Conservation (phyloP, 2,888 invertebrate genomes). For the Crocallis elinguaria region DNA sequence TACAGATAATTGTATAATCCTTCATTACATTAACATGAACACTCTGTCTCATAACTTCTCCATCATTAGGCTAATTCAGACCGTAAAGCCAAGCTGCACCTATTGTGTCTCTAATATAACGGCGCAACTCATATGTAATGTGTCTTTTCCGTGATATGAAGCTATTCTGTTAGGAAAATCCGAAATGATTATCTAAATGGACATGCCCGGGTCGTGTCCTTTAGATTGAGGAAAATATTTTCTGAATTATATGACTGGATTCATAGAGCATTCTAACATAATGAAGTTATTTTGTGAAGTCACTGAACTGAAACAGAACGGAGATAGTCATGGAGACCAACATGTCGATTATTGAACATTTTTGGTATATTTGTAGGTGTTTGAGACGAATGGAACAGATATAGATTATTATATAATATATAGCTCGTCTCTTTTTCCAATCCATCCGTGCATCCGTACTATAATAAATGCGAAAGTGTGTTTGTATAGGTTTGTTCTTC, state of each 20-base stretch:
- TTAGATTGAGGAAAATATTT: slow-evolving; percentile 10
- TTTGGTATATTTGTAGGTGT: too few relatives aligned
- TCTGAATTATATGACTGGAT: neutral
- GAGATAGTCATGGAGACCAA: neutral
- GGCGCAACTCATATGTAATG: slow-evolving; percentile 31
- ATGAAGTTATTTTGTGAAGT: slow-evolving; percentile 2
- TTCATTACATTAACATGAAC: neutral
- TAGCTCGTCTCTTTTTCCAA: too few relatives aligned
- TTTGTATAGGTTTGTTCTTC: too few relatives aligned
- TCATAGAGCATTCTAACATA: neutral
- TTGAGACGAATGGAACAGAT: too few relatives aligned
- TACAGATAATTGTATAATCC: neutral
- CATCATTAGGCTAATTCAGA: slow-evolving; percentile 15
- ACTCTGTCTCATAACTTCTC: slow-evolving; percentile 5
- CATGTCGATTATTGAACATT: neutral
- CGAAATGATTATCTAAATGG: slow-evolving; percentile 40
- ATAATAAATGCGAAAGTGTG: too few relatives aligned
- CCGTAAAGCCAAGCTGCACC: slow-evolving; percentile 21
- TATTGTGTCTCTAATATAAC: slow-evolving; percentile 1
- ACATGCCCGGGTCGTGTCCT: slow-evolving; percentile 18
- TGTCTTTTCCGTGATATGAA: slow-evolving; percentile 40
- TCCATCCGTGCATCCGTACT: too few relatives aligned
- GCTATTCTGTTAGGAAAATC: slow-evolving; percentile 39
- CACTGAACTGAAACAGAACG: slow-evolving; percentile 1
- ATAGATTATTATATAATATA: too few relatives aligned